Base-by-base conservation (phyloP, 2,113 vertebrate species). In the Scolopax mira region DNA sequence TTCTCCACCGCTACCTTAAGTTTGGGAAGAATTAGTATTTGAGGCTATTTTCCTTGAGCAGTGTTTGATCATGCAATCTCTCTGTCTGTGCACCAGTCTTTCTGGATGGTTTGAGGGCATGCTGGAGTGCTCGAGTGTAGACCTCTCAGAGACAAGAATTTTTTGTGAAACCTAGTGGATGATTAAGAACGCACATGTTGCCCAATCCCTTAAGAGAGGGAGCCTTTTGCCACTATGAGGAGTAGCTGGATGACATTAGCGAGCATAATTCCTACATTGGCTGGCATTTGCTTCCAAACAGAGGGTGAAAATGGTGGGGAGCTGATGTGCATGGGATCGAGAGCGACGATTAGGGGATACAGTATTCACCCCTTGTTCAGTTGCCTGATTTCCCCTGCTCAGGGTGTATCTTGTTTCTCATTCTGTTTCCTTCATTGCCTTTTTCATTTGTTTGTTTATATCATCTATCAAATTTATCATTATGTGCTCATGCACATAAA, bases 381-480 rank as follows among this genome's bases (percentile, higher is more conserved):
- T 49, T 60, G 71, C 42, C 31, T 0, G 0, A 24, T 80, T 88
- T 85, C 46, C 21, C 11, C 80, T 35, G 33, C 57, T 61, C 39
- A 7, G 57, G 10, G 11, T 25, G 3, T n/a, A n/a, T 65, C 73
- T 84, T 81, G 24, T 10, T 90, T 93, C 37, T 84, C 60, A 24
- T 77, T 82, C 46, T 67, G 10, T 75, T 90, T 93, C 72, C 79
- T 87, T 89, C 65, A 57, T 70, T 93, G 35, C 52, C 61, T 90
- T 92, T 70, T 85, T 35, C 3, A 0, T 88, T 69, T 79, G 51
- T 95, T 92, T 92, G 94, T 94, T 95, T 84, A 33, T 84, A 30
- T 86, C 5, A 3, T 93, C 88, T 61, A 67, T 88, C 85, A 94
- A 79, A 44, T 95, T 96, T 95, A 87, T 84, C 72, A 71, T 84